phyloP scores from a whole-genome alignment of 2,888 invertebrate genomes.

The Pyrgus malvae region DNA sequence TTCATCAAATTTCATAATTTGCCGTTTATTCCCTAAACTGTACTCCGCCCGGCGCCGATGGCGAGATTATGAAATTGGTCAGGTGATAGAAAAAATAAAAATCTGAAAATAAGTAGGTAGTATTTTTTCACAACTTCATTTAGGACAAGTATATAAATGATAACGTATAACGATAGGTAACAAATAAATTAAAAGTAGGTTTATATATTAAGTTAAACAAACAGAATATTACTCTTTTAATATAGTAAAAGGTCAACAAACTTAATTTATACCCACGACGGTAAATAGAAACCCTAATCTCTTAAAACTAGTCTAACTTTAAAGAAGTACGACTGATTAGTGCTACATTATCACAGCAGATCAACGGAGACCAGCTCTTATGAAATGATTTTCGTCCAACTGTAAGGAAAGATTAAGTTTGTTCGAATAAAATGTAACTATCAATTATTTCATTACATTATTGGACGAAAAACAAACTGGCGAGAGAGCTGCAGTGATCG shows the following conservation, averaged over 20 bases:
- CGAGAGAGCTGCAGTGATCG: constrained; percentile 7
- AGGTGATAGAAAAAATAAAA: constrained; percentile 79
- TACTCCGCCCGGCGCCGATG: constrained; percentile 59
- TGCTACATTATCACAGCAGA: constrained; percentile 79
- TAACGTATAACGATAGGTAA: constrained; percentile 67
- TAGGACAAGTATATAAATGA: constrained; percentile 65
- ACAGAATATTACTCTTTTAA: constrained; percentile 67
- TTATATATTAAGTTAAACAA: constrained; percentile 67
- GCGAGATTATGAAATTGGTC: constrained; percentile 70
- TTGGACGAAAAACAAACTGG: constrained; percentile 17
- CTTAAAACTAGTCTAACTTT: constrained; percentile 75
- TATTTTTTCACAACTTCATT: constrained; percentile 79
- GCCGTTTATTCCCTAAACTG: constrained; percentile 64
- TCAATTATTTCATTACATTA: not conserved
- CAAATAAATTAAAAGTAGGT: constrained; percentile 59
- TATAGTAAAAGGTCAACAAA: constrained; percentile 76
- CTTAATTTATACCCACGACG: constrained; percentile 64
- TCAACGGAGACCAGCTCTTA: constrained; percentile 59
- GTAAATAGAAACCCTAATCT: constrained; percentile 74
- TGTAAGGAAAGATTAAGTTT: not conserved
- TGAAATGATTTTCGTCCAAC: constrained; percentile 3
- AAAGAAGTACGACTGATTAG: constrained; percentile 73
- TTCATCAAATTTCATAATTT: constrained; percentile 63
- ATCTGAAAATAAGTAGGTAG: constrained; percentile 81
- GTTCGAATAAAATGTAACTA: not conserved